phyloP scores from a whole-genome alignment of 2,888 invertebrate species.

The Oligia fasciuncula region DNA sequence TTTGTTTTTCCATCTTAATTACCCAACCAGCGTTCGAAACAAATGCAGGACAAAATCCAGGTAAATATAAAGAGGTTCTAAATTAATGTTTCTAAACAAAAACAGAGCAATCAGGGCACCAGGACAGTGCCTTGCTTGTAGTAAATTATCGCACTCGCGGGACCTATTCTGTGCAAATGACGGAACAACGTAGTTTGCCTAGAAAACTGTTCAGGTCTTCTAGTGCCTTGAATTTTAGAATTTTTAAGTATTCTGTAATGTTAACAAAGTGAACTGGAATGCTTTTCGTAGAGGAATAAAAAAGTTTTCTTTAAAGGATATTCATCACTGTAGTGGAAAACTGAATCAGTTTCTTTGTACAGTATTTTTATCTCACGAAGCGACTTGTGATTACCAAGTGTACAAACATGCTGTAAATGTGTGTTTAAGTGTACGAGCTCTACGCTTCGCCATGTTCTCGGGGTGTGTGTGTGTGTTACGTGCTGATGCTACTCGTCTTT shows the following conservation, averaged over 20 bases:
- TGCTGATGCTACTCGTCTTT: too few species aligned
- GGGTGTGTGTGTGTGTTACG: background rate
- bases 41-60: conserved; percentile 18
- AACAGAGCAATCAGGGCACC: conserved; percentile 42
- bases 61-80: conserved; percentile 31
- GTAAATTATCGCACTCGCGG: conserved; percentile 61
- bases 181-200: conserved; percentile 38
- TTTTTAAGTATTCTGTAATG: background rate
- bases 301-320: background rate
- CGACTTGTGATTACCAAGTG: background rate
- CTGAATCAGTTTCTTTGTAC: background rate
- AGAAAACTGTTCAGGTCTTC: conserved; percentile 21
- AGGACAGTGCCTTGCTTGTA: conserved; percentile 51
- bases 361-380: background rate
- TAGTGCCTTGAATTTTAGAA: conserved; percentile 12
- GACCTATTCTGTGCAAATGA: conserved; percentile 52
- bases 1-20: background rate
- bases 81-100: conserved; percentile 56
- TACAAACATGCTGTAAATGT: background rate
- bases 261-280: background rate
- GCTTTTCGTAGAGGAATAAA: background rate
- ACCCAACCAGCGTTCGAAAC: background rate
- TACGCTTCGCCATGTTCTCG: too few species aligned
- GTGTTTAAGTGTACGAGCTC: background rate
- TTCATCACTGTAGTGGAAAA: conserved; percentile 3